Conservation (phyloP, 2,797 vertebrate genomes). For the Crenichthys baileyi region DNA sequence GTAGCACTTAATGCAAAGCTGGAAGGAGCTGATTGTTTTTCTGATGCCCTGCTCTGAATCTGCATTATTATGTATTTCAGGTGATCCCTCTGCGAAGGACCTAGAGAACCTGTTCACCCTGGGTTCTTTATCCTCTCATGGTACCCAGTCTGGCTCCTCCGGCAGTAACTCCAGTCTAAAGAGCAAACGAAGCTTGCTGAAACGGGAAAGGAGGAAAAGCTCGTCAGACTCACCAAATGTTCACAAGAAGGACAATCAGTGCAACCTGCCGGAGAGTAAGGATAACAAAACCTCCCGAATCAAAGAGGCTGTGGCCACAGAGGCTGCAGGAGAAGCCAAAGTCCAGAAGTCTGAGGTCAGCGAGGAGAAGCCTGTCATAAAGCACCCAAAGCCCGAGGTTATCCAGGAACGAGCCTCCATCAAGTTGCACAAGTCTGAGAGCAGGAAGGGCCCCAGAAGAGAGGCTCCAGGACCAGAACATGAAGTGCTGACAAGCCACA, state of each 20-base stretch:
- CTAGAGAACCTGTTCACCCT: conserved; percentile 63
- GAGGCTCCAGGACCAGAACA: conserved; percentile 32
- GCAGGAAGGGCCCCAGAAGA: conserved; percentile 35
- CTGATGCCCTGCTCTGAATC: neutral
- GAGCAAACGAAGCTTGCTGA: conserved; percentile 46
- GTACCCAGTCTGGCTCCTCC: conserved; percentile 42
- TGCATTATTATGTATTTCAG: conserved; percentile 37
- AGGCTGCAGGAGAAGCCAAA: neutral
- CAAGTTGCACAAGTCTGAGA: conserved; percentile 45
- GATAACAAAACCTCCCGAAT: conserved; percentile 18
- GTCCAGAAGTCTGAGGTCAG: neutral
- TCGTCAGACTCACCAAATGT: conserved; percentile 12
- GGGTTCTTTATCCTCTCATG: conserved; percentile 48
- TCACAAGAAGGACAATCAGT: conserved; percentile 43
- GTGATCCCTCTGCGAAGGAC: conserved; percentile 51
- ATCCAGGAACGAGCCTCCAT: conserved; percentile 7
- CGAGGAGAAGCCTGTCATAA: conserved; percentile 7
- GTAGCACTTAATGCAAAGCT: too few relatives aligned
- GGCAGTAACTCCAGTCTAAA: conserved; percentile 42
- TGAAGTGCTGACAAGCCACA: conserved; percentile 52
- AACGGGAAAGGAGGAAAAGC: conserved; percentile 50
- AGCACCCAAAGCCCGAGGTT: conserved; percentile 24
- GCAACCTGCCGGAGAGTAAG: conserved; percentile 30
- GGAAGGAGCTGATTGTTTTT: too few relatives aligned
- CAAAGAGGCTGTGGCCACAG: neutral